Evolutionary conservation across 2,113 vertebrate genomes (phyloP), one percentile per base, ranked within the genome.

Genomic region (Gnathonemus echidnorhynchus): DNA sequence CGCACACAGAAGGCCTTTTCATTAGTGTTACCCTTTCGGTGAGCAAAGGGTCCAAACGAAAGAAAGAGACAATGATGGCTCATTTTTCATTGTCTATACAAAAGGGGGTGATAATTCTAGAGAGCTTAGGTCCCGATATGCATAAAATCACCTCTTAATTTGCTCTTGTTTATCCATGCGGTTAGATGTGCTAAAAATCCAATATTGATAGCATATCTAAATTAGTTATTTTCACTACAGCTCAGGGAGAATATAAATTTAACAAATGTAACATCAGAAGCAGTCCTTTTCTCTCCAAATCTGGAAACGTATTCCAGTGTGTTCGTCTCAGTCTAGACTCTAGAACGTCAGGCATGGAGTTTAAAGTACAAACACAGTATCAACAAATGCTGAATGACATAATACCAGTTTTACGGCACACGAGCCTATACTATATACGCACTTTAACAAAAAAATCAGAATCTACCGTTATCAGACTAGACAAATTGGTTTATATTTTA

Each of bases 211-310:
- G 56, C 87, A 62, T 50, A 42, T 62, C 53, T 88, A 46, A 88
- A 88, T 88, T 62, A 88, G 87, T 88, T 39, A 88, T 88, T 88
- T 88, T 35, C 52, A 88, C 87, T 46, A 53, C 87, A 62, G 53
- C 87, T 15, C 10, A 58, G 87, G 52, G 87, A 88, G 17, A 39
- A 15, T 62, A 39, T 45, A 88, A 88, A 88, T 88, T 58, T 62
- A 88, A 88, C 35, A 84, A 84, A 84, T 24, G 21, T 46, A 84
- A 39, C 80, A 45, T 84, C 80, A 84, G 19, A 45, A 45, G 80
- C 7, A n/a, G 83, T 85, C 1, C n/a, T 48, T 46, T 46, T 24
- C 19, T 24, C 45, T 85, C 39, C 42, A 85, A 48, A 85, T 85
- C 24, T 85, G 83, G 17, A 45, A 83, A 70, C 17, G 74, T 80